A percentile compares a stretch with the other conserved stretches of the same genome.
Conservation (phyloP, 2,113 vertebrate species). For the Nyctereutes procyonoides region DNA sequence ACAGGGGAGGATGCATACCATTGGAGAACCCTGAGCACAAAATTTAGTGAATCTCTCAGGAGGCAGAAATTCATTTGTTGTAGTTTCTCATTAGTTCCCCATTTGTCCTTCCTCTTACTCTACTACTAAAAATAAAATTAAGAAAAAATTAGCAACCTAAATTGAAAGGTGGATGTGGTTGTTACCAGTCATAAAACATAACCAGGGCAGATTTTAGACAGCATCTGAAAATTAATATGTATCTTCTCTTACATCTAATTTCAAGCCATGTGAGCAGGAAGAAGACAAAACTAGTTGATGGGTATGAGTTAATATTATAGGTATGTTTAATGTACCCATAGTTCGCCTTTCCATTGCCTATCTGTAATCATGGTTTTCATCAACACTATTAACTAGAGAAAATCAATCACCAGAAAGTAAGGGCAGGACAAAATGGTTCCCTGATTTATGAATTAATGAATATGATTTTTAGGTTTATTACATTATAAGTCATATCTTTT, state of each 20-base stretch:
- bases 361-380: background rate
- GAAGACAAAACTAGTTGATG: background rate
- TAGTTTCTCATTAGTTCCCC: background rate
- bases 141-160: background rate
- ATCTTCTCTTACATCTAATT: background rate
- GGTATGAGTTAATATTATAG: background rate
- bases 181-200: background rate
- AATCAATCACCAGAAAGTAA: background rate
- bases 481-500: background rate
- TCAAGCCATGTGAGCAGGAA: background rate
- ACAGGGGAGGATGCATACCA: background rate
- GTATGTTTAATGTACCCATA: background rate
- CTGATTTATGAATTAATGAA: background rate
- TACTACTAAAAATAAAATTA: background rate
- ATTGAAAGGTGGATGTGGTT: background rate
- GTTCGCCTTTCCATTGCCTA: background rate
- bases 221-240: background rate
- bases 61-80: constrained; percentile 16
- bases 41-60: background rate
- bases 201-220: background rate
- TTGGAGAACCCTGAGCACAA: background rate
- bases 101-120: background rate
- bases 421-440: background rate
- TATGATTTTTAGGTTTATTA: constrained; percentile 6
- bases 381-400: background rate